Evolutionary conservation across 2,888 invertebrate genomes (phyloP), one percentile per base, ranked within the genome.

Genomic region (Asteroscopus sphinx): DNA sequence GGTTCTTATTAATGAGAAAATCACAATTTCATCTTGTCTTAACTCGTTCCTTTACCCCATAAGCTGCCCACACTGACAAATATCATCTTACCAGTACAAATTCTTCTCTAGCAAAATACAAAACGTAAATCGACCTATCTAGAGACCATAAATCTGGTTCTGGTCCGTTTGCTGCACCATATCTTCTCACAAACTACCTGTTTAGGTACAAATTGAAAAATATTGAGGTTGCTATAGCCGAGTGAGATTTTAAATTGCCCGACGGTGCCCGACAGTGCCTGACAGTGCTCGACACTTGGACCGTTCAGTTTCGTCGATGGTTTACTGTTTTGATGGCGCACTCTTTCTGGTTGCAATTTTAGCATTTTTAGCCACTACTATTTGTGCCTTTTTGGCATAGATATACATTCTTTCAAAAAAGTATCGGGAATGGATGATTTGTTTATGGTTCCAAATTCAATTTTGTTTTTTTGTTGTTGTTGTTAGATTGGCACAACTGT

Each of bases 301-400:
- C 12, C 13, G 33, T 21, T 48, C 21, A 6, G 42, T 12, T 33
- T 17, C 28, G 25, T 3, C 9, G 66, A 59, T 68, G 59, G 75
- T 72, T 73, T 57, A 68, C 76, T 73, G 63, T 77, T 80, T 77
- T 78, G 71, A 79, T 77, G 66, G 68, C 53, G 66, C 36, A 35
- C 55, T 59, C 21, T 64, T 28, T 47, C n/a, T 44, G 17, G 30
- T 35, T 33, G 32, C n/a, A n/a, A 8, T 8, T 26, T 26, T 3
- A 33, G 9, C 39, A 26, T 37, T 42, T 40, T 42, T 33, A 8
- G 4, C 57, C 70, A 26, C 52, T 75, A 75, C 73, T 28, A 66
- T 56, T 39, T 46, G 15, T 16, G 4, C 5, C 2, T 12, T n/a
- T 5, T 39, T 4, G 3, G 21, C n/a, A n/a, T n/a, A n/a, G n/a